phyloP scores from a whole-genome alignment of 30 jellyfish, hydroid and myxozoan genomes.

The Clytia hemisphaerica region DNA sequence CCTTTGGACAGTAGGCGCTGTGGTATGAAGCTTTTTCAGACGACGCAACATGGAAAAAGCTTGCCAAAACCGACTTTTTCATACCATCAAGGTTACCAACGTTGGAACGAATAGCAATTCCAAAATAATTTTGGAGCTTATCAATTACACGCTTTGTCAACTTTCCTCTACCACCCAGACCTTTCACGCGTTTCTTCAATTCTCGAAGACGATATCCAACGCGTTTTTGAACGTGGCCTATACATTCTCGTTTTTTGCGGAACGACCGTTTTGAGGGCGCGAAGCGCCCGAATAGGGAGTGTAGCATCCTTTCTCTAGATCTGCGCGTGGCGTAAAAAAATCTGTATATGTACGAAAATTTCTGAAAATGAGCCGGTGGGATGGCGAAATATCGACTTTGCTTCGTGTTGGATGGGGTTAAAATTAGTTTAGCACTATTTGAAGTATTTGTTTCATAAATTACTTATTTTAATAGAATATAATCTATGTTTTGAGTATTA shows the following conservation, averaged over 20 bases:
- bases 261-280: too few relatives aligned
- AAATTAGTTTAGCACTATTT: too few relatives aligned
- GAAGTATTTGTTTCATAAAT: too few relatives aligned
- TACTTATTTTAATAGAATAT: too few relatives aligned
- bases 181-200: slow-evolving; percentile 15
- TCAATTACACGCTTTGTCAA: slow-evolving; percentile 22
- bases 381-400: too few relatives aligned
- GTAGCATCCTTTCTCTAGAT: too few relatives aligned
- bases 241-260: slow-evolving; percentile 37
- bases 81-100: slow-evolving; percentile 16
- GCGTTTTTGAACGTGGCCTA: slow-evolving; percentile 55
- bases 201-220: slow-evolving; percentile 29
- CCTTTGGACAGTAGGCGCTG: slow-evolving; percentile 37
- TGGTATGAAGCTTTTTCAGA: slow-evolving; percentile 18
- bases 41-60: slow-evolving; percentile 51
- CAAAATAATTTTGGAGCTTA: slow-evolving; percentile 28
- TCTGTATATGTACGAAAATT: too few relatives aligned
- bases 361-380: too few relatives aligned
- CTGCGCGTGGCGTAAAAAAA: too few relatives aligned
- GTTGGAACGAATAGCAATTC: slow-evolving; percentile 45
- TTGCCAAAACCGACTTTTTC: slow-evolving; percentile 18
- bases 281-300: too few relatives aligned
- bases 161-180: slow-evolving; percentile 45
- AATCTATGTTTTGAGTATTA: too few relatives aligned
- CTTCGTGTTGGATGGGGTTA: too few relatives aligned